Evolutionary conservation across 2,113 vertebrate species (phyloP), one percentile per base, ranked within the genome.

Genomic region (Glaucidium brasilianum): DNA sequence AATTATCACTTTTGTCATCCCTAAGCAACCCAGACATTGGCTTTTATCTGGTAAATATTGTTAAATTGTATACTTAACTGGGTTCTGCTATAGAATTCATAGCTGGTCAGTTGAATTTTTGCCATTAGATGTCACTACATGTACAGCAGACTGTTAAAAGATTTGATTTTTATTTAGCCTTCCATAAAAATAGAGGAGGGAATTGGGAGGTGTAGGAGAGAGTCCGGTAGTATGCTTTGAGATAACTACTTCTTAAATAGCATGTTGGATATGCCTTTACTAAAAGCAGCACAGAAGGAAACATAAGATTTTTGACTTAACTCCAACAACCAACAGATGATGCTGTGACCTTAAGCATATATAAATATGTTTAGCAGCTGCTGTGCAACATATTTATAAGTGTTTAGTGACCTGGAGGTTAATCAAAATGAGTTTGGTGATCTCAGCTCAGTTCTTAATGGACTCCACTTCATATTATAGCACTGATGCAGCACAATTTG

Each of bases 401-500:
- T 92, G 49, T 88, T 93, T 94, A 96, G 94, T 35, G 78, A 90
- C 96, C 91, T 90, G 50, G 87, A 96, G 89, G 95, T 96, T 96
- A 96, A 93, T 97, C 77, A 87, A 95, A 97, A 97, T 94, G 82
- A 96, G 62, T 73, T 69, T 71, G 74, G 88, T 90, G 83, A 84
- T 94, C 92, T 96, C 94, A 87, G 94, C 80, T 93, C 64, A 73
- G 49, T 93, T 92, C 92, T 92, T 85, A 90, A 95, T 94, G 95
- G 97, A 90, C 90, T 95, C 68, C 84, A 86, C 74, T 94, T 95
- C 88, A 88, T 73, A 83, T 86, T 92, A 80, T 30, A 85, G 67
- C 75, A 82, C 88, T 83, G 94, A 95, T 74, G 92, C 95, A 95
- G 92, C 94, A 96, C 96, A 95, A 90, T 97, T 97, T 98, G 96